phyloP scores from a whole-genome alignment of 2,888 invertebrate genomes.

The Sylvicola cinctus region DNA sequence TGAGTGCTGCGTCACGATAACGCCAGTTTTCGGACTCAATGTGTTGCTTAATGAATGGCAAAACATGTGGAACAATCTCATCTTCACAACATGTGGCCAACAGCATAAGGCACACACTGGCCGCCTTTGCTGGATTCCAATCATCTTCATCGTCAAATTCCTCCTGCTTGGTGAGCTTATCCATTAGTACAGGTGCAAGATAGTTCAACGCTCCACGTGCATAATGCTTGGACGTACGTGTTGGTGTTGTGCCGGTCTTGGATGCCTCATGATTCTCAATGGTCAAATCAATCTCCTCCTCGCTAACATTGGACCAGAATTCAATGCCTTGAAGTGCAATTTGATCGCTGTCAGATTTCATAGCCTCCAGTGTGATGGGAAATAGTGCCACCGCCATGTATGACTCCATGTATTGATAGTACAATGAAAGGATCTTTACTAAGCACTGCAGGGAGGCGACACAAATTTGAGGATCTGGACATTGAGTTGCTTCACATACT shows the following conservation, averaged over 20 bases:
- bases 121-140: constrained; percentile 99
- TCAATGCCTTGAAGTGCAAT: constrained; percentile 97
- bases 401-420: constrained; percentile 97
- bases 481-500: constrained; percentile 97
- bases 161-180: constrained; percentile 88
- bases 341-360: constrained; percentile 92
- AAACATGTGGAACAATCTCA: constrained; percentile 82
- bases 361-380: constrained; percentile 94
- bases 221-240: constrained; percentile 83
- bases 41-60: constrained; percentile 91
- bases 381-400: constrained; percentile 98
- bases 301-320: constrained; percentile 99
- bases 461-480: constrained; percentile 71
- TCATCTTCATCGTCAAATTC: constrained; percentile 97
- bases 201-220: constrained; percentile 95
- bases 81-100: constrained; percentile 95
- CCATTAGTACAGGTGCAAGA: constrained; percentile 82
- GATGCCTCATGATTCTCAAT: constrained; percentile 88
- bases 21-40: constrained; percentile 88
- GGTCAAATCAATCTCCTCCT: constrained; percentile 92
- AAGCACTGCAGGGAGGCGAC: constrained; percentile 96
- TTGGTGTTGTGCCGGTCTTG: constrained; percentile 85
- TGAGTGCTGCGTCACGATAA: constrained; percentile 86
- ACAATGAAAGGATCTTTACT: constrained; percentile 92
- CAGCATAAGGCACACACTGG: constrained; percentile 96